These are phyloP conservation scores for Lamellibrachia luymesi DNA, from an alignment of 1,140 invertebrate genomes.

Conservation along the genomic window DNA sequence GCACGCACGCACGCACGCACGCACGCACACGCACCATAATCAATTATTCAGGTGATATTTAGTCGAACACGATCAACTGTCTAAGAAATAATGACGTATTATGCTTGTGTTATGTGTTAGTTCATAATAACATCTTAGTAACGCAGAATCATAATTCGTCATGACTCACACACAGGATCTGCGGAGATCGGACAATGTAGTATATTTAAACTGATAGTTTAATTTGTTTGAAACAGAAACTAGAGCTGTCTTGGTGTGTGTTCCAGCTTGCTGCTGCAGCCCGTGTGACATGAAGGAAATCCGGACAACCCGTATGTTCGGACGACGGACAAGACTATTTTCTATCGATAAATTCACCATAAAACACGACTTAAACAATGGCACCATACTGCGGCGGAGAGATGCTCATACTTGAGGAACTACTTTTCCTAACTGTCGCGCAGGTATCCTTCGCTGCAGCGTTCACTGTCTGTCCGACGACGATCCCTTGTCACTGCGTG, in stretches of 20 bases:
- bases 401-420: neutral
- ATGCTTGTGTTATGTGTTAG: neutral
- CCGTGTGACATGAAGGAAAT: neutral
- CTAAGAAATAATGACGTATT: too few relatives aligned
- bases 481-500: neutral
- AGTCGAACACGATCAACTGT: too few relatives aligned
- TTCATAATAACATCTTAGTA: neutral
- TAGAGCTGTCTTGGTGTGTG: neutral
- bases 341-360: neutral
- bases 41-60: too few relatives aligned
- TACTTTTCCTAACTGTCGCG: neutral
- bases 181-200: neutral
- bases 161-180: neutral
- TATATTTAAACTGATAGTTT: neutral
- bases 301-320: neutral
- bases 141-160: neutral
- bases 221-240: neutral
- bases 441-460: neutral
- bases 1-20: too few relatives aligned
- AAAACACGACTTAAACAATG: neutral
- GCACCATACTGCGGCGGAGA: neutral
- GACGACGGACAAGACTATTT: neutral
- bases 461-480: slow-evolving; percentile 7
- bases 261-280: neutral
- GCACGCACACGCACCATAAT: too few relatives aligned